phyloP scores from a whole-genome alignment of 92 coral and sea anemone genomes.

The Heliopora coerulea region DNA sequence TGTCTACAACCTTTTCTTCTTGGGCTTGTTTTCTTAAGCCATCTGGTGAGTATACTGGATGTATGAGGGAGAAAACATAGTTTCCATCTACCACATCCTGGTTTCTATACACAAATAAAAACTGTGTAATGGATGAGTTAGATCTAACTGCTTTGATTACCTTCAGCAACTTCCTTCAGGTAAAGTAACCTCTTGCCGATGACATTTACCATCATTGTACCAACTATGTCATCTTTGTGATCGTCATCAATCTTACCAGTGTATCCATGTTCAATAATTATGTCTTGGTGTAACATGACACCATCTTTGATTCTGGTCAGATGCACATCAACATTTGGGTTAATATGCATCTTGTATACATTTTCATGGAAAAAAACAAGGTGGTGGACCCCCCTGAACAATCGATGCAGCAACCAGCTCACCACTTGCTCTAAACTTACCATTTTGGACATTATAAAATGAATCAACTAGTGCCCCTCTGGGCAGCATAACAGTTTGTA shows the following conservation, averaged over 20 bases:
- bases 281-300: conserved; percentile 52
- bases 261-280: conserved; percentile 57
- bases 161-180: conserved; percentile 56
- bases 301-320: conserved; percentile 55
- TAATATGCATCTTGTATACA: conserved; percentile 54
- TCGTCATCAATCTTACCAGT: conserved; percentile 55
- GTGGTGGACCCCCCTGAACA: too few relatives aligned
- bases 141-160: conserved; percentile 47
- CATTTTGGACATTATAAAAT: too few relatives aligned
- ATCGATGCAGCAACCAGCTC: too few relatives aligned
- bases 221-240: conserved; percentile 60
- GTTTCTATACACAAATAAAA: conserved; percentile 50
- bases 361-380: too few relatives aligned
- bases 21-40: conserved; percentile 43
- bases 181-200: conserved; percentile 59
- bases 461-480: too few relatives aligned
- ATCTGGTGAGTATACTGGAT: conserved; percentile 48
- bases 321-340: conserved; percentile 50
- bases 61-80: conserved; percentile 62
- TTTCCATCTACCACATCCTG: conserved; percentile 62
- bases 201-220: conserved; percentile 66
- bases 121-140: conserved; percentile 50
- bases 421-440: too few relatives aligned
- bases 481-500: too few relatives aligned
- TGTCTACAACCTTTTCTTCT: conserved; percentile 59